Evolutionary conservation across 2,797 vertebrate genomes (phyloP).

Genomic region (Semotilus atromaculatus): DNA sequence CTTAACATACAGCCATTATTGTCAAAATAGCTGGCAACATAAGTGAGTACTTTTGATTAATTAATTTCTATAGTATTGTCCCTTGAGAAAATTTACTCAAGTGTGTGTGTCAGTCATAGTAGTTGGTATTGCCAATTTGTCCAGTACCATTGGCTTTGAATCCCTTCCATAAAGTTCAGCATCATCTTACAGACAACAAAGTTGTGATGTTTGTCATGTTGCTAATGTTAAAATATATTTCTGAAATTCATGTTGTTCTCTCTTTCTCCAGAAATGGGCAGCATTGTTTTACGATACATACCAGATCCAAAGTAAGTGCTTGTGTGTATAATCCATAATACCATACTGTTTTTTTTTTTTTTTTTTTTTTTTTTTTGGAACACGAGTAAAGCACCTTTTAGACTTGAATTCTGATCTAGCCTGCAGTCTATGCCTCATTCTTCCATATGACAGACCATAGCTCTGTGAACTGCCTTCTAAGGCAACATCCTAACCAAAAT

Average conservation of each 20-base stretch:
- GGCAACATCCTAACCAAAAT: not conserved
- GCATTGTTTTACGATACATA: constrained; percentile 91
- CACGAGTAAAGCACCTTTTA: not conserved
- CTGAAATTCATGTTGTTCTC: not conserved
- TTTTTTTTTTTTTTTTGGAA: not conserved
- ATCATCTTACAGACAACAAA: not conserved
- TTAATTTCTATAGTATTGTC: no score
- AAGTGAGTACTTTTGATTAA: no score
- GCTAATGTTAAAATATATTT: not conserved
- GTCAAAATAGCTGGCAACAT: no score
- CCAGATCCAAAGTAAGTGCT: constrained; percentile 88
- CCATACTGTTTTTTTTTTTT: not conserved
- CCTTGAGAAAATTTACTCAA: no score
- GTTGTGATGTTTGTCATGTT: not conserved
- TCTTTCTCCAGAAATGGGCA: constrained; percentile 87
- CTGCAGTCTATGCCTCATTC: not conserved
- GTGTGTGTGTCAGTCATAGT: no score
- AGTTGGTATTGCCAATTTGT: no score
- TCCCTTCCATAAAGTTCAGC: not conserved
- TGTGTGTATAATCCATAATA: not conserved
- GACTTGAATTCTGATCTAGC: not conserved
- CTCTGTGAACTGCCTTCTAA: not conserved
- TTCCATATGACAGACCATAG: not conserved
- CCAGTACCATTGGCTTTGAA: not conserved
- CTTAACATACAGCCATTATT: no score